Evolutionary conservation across 2,797 vertebrate genomes (phyloP), one percentile per base, ranked within the genome.

Genomic region (Clarias pachynema): DNA sequence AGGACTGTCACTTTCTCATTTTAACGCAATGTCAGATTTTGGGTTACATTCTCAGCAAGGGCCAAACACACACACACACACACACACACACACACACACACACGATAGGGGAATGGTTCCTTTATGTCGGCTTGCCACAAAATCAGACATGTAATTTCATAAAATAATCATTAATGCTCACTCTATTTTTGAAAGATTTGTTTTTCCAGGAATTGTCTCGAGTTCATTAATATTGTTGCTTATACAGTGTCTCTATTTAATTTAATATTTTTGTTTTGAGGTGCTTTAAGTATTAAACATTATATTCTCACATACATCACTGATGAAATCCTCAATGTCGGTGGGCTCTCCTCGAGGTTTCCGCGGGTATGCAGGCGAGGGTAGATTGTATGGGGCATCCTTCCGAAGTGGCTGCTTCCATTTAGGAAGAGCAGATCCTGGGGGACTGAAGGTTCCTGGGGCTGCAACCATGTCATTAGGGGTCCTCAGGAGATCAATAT

Each of bases 271-370:
- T 44, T 44, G 9, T 24, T 9, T 22, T 10, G 3, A 57, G 73
- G 10, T 12, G 29, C 49, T 53, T 53, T 49, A 57, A 5, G 49
- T 22, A 24, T 9, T 49, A 53, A 31, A 68, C 40, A 34, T 24
- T 31, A 3, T 63, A 29, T 63, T 75, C 12, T 88, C 1, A 14
- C 96, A 92, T 91, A 98, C 98, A 5, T 97, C 96, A 0, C 95
- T 94, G 93, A 99, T 99, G 94, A 98, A 99, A 79, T 97, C 96
- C 82, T 96, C 96, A 0, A 99, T 99, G 93, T 98, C 96, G 0
- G 96, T 94, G 40, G 97, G 96, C 86, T 97, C 91, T 63, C 94
- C 91, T 0, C 95, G 95, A 80, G 93, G 92, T 65, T 89, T 94
- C 9, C 96, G 94, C 6, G 95, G 95, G 7, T 91, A 94, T 22